Evolutionary conservation across 2,797 vertebrate species (phyloP).

Genomic region (Mionectes olivaceus): DNA sequence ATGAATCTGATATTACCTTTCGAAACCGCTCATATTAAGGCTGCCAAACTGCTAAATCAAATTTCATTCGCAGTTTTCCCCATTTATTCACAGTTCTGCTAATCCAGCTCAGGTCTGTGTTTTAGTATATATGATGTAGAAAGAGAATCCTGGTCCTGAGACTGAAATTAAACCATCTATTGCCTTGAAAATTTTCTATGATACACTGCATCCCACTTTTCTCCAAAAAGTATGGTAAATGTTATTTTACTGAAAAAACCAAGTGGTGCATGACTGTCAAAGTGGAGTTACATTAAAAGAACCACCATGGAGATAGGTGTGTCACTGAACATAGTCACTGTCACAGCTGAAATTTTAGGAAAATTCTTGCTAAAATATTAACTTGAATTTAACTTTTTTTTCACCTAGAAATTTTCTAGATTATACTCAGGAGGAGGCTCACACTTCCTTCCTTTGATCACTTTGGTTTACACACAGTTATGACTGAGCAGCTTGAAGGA

Average conservation of each 20-base stretch:
- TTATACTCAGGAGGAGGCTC: not conserved
- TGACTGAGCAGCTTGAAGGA: not conserved
- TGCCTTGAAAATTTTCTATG: not conserved
- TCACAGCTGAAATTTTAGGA: not conserved
- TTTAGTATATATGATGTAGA: not conserved
- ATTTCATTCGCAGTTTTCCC: not conserved
- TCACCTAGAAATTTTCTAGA: not conserved
- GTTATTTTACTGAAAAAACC: not conserved
- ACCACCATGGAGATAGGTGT: not conserved
- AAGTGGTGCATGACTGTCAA: not conserved
- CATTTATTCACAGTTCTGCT: not conserved
- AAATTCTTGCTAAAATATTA: not conserved
- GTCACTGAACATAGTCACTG: not conserved
- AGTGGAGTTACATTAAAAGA: not conserved
- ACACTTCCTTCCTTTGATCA: not conserved
- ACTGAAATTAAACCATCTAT: not conserved
- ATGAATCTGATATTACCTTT: not conserved
- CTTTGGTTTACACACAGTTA: not conserved
- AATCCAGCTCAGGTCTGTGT: not conserved
- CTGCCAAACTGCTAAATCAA: not conserved
- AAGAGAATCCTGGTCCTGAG: not conserved
- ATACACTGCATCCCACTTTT: not conserved
- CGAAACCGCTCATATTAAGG: not conserved
- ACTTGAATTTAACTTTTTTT: too few species aligned
- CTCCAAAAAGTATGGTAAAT: not conserved